These are phyloP conservation scores for Anarsia innoxiella DNA, from an alignment of 2,888 invertebrate species.

Conservation along the genomic window DNA sequence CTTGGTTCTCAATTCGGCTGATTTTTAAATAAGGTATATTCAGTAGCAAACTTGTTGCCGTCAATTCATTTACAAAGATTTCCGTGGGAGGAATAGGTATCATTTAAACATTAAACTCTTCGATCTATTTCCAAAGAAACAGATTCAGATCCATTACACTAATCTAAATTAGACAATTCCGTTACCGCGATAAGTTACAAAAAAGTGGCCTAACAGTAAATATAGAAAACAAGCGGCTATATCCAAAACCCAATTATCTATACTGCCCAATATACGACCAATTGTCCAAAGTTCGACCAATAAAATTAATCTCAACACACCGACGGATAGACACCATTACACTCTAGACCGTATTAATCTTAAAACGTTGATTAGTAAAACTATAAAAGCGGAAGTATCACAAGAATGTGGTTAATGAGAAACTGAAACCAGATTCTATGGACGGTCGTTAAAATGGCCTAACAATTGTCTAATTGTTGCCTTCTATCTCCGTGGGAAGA, in stretches of 20 bases:
- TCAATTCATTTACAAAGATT: no score
- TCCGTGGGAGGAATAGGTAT: no score
- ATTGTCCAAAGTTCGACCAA: conserved; percentile 62
- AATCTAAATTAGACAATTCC: conserved; percentile 46
- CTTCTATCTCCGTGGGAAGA: conserved; percentile 69
- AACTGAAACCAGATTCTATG: conserved; percentile 69
- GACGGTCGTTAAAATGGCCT: conserved; percentile 69
- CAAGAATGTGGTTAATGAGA: conserved; percentile 74
- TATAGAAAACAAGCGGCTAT: conserved; percentile 42
- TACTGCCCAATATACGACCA: conserved; percentile 71
- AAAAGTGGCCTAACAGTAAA: conserved; percentile 56
- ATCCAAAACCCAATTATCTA: conserved; percentile 69
- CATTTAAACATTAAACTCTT: no score
- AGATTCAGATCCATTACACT: conserved; percentile 22
- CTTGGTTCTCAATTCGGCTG: no score
- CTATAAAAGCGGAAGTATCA: conserved; percentile 75
- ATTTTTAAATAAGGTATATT: no score
- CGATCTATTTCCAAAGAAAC: no score
- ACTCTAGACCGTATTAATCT: conserved; percentile 67
- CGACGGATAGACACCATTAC: conserved; percentile 66
- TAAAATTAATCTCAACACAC: conserved; percentile 68
- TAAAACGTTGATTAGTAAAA: conserved; percentile 72
- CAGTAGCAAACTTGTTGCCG: no score
- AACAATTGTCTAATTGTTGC: conserved; percentile 74
- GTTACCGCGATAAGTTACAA: conserved; percentile 38